Evolutionary conservation across 2,888 invertebrate genomes (phyloP), one percentile per base, ranked within the genome.

Genomic region (Drepana falcataria): DNA sequence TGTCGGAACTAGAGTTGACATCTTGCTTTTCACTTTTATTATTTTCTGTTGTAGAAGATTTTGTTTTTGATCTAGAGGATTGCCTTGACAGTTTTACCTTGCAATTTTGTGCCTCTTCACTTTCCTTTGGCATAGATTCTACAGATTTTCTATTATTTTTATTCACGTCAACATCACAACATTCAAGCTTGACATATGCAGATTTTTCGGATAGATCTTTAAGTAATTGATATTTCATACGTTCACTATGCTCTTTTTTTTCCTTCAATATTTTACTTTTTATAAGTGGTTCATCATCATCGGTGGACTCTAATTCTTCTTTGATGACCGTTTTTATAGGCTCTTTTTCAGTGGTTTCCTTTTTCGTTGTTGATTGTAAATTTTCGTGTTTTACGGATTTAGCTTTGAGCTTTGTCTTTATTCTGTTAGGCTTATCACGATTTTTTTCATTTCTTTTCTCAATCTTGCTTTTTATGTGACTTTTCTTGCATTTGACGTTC

Each of bases 201-300:
- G 90, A 87, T 72, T 90, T 90, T 76, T 89, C 85, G 0, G 91
- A 85, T 56, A 89, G 79, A 65, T 91, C 90, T 73, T 87, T 90
- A 52, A 89, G 61, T 55, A 90, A 61, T 65, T 87, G 84, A 62
- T 82, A 86, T 65, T 90, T 88, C 7, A 87, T 67, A 44, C 78
- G 79, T 52, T 87, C 82, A 61, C 65, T 82, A 59, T 81, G 74
- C 66, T 84, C 81, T 66, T 83, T 85, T 69, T 44, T 44, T 9
- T 87, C 86, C 68, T 89, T 89, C 47, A 85, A 71, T 47, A 87
- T 65, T 69, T 88, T 89, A 65, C 87, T 87, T 62, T 87, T 87
- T 51, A 89, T 87, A 44, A 88, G 73, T 9, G 87, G 88, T 66
- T 85, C 86, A 60, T 90, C 87, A 57, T 89, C 89, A 63, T 90